These are phyloP conservation scores for Alentia gelatinosa DNA, from an alignment of 2,888 invertebrate species.

Conservation along the genomic window DNA sequence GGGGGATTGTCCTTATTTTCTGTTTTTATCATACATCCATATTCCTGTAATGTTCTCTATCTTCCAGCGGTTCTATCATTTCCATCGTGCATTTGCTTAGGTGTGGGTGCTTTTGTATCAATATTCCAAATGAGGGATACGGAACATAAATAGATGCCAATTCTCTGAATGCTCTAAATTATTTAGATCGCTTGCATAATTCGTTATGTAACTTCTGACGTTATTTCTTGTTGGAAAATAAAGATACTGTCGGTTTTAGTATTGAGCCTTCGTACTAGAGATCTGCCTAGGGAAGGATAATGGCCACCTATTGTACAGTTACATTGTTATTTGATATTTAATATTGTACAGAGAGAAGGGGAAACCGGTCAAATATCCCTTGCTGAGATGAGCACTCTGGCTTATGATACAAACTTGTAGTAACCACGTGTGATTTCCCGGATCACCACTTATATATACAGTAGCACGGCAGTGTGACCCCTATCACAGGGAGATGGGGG, in stretches of 20 bases:
- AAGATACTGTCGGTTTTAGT: background rate
- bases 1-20: background rate
- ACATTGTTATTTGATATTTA: constrained; percentile 1
- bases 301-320: background rate
- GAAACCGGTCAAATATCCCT: background rate
- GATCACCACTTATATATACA: no score
- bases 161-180: background rate
- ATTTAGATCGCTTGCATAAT: background rate
- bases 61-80: background rate
- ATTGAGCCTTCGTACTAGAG: background rate
- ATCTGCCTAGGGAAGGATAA: background rate
- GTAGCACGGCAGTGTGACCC: no score
- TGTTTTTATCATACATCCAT: background rate
- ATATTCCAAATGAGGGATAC: background rate
- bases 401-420: no score
- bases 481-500: no score
- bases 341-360: constrained; percentile 3
- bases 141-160: background rate
- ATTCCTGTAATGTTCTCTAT: background rate
- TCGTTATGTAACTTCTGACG: background rate
- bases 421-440: no score
- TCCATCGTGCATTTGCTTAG: constrained; percentile 10
- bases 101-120: constrained; percentile 27
- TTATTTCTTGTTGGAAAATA: background rate
- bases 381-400: background rate